Conservation (phyloP, 1,140 invertebrate species). For the Drosophila navojoa region DNA sequence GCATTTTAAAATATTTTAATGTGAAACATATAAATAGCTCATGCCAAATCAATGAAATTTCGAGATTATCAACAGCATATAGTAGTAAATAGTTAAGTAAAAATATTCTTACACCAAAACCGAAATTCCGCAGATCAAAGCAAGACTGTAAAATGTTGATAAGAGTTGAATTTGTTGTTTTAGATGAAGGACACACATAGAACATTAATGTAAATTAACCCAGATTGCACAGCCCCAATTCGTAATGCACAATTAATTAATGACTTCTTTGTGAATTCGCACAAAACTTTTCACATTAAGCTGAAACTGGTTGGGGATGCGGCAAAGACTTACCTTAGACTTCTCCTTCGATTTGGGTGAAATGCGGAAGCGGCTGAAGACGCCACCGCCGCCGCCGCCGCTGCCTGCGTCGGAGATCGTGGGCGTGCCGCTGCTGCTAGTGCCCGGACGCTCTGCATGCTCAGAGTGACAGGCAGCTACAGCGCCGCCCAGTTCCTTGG, state of each 20-base stretch:
- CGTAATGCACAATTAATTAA: background rate
- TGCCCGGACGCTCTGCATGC: slow-evolving; percentile 74
- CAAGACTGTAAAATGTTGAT: slow-evolving; percentile 84
- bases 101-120: slow-evolving; percentile 84
- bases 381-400: slow-evolving; percentile 75
- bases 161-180: slow-evolving; percentile 49
- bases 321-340: slow-evolving; percentile 86
- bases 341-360: slow-evolving; percentile 89
- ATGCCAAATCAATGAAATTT: slow-evolving; percentile 17
- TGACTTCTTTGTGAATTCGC: background rate
- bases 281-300: slow-evolving; percentile 6
- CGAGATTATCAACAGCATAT: slow-evolving; percentile 13
- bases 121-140: slow-evolving; percentile 84
- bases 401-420: slow-evolving; percentile 63
- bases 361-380: slow-evolving; percentile 86
- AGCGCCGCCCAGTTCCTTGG: slow-evolving; percentile 60
- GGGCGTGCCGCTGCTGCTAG: slow-evolving; percentile 74
- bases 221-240: slow-evolving; percentile 9
- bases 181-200: slow-evolving; percentile 52
- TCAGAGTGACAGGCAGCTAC: slow-evolving; percentile 71
- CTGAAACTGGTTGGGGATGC: background rate
- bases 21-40: background rate
- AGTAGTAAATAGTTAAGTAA: slow-evolving; percentile 38
- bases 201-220: slow-evolving; percentile 12
- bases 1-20: too few relatives aligned